Conservation (phyloP, 2,113 vertebrate species). For the Solenodon paradoxus region DNA sequence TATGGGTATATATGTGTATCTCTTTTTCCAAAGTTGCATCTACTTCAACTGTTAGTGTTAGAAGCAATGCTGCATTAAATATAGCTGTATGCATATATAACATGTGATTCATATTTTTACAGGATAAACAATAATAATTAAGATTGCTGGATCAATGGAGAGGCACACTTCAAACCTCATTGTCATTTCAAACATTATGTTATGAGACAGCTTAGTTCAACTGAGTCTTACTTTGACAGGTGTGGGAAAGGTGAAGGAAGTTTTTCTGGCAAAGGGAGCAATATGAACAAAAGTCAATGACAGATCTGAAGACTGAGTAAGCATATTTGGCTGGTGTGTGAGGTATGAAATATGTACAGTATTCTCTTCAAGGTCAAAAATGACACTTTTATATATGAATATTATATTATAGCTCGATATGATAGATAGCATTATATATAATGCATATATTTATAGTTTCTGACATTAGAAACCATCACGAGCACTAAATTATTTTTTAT, state of each 20-base stretch:
- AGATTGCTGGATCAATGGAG: not conserved
- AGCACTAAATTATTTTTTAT: not conserved
- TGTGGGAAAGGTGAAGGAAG: not conserved
- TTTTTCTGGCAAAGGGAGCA: not conserved
- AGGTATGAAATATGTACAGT: too few relatives aligned
- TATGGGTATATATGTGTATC: not conserved
- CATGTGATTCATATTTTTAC: not conserved
- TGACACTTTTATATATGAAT: not conserved
- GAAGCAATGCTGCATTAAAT: not conserved
- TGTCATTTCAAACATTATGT: not conserved
- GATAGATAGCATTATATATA: too few relatives aligned
- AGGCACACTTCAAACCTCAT: not conserved
- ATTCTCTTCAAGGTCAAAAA: not conserved
- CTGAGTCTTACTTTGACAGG: not conserved
- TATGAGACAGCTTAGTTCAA: not conserved
- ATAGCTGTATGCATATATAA: not conserved
- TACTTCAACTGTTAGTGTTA: not conserved
- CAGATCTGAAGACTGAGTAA: not conserved
- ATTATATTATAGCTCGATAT: too few relatives aligned
- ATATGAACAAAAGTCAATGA: not conserved
- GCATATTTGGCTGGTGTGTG: not conserved
- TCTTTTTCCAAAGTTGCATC: not conserved
- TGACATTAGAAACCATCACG: not conserved
- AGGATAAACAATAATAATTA: not conserved
- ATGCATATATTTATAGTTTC: not conserved